Evolutionary conservation across 2,113 vertebrate species (phyloP).

Genomic region (Formicarius rufipectus): DNA sequence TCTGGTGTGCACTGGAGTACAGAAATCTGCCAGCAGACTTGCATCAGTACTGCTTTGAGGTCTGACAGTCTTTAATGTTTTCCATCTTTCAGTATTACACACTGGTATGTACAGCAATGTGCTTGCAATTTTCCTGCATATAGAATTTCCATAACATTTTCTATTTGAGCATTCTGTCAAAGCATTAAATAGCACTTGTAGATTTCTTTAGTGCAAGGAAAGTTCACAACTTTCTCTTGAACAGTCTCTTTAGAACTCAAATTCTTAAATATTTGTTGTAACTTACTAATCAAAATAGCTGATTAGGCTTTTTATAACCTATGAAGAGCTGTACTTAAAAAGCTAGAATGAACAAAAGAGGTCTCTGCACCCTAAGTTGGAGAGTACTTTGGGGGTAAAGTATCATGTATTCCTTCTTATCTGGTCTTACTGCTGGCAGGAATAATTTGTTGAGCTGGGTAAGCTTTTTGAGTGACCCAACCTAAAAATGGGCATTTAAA

Average conservation of each 20-base stretch:
- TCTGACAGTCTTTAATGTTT: neutral
- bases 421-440: neutral
- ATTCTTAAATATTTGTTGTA: neutral
- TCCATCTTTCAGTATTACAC: neutral
- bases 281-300: neutral
- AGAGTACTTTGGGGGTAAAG: neutral
- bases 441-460: neutral
- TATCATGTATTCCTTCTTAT: neutral
- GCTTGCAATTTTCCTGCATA: neutral
- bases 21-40: neutral
- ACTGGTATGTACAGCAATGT: neutral
- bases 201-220: neutral
- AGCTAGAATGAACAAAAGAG: neutral
- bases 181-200: neutral
- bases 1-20: neutral
- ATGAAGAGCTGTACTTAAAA: neutral
- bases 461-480: neutral
- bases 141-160: neutral
- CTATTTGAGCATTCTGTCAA: neutral
- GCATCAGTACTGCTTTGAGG: neutral
- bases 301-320: neutral
- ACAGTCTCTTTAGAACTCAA: neutral
- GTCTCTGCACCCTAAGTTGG: neutral
- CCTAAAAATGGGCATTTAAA: neutral
- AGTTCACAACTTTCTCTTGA: neutral